Conservation (phyloP, 2,797 vertebrate species). For the Perodicticus potto region DNA sequence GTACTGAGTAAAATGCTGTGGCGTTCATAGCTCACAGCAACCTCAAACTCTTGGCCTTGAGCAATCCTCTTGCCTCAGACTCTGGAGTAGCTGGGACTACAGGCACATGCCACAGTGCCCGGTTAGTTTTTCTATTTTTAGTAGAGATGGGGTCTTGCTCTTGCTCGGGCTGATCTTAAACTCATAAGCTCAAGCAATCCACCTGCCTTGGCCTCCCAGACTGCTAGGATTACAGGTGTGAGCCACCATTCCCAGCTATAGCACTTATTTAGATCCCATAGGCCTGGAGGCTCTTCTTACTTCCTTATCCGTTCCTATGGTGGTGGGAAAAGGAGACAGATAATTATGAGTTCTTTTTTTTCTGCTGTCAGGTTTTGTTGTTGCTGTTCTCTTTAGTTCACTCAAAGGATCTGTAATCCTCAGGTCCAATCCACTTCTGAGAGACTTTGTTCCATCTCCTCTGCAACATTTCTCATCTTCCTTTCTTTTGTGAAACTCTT, state of each 20-base stretch:
- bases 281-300: slow-evolving; percentile 38
- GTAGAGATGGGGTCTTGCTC: too few species aligned
- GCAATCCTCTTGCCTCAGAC: too few species aligned
- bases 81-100: too few species aligned
- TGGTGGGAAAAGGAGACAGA: slow-evolving; percentile 36
- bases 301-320: background rate
- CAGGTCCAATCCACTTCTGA: background rate
- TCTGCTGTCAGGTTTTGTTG: background rate
- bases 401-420: slow-evolving; percentile 33
- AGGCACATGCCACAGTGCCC: too few species aligned
- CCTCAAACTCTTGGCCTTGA: too few species aligned
- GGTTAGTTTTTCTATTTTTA: too few species aligned
- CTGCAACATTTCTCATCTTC: slow-evolving; percentile 34
- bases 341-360: slow-evolving; percentile 17
- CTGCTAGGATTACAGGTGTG: too few species aligned
- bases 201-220: too few species aligned
- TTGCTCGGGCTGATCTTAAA: too few species aligned
- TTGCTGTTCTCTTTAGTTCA: slow-evolving; percentile 49
- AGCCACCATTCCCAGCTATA: background rate
- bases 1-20: too few species aligned
- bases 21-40: too few species aligned
- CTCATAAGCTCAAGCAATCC: too few species aligned
- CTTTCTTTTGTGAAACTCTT: slow-evolving; percentile 36
- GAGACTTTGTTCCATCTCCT: background rate
- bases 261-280: slow-evolving; percentile 63